Evolutionary conservation across 2,113 vertebrate genomes (phyloP), one percentile per base, ranked within the genome.

Genomic region (Solea senegalensis): DNA sequence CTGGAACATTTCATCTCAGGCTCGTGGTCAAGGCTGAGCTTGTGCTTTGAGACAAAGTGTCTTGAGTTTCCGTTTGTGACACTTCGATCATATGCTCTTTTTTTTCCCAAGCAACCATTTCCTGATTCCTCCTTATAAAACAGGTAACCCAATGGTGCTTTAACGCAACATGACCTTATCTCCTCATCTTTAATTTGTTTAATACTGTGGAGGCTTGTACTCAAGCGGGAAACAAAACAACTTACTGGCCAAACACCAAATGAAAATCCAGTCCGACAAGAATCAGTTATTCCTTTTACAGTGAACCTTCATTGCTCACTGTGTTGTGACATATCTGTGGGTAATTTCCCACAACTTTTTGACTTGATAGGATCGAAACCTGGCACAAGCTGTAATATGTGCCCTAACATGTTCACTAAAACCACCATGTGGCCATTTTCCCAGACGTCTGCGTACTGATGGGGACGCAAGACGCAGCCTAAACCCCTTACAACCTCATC

Each of bases 251-350:
- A 2, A 50, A 69, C 13, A 0, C 15, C 67, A 73, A 40, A 48
- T 10, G 15, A 2, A 83, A 59, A 80, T 82, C 82, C 59, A 64
- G 84, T 87, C 14, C 0, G 41, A 70, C 81, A 9, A 77, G 76
- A 72, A 63, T 68, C 11, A 4, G 39, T 14, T 16, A 3, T 1
- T 21, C 49, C 0, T 0, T 34, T 2, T 14, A 4, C 4, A 46
- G 5, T 44, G 43, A 44, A 44, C 8, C 0, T 12, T 27, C 39
- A 61, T 83, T 86, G 40, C 76, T 69, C 70, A 80, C 57, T 28
- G 0, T 26, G 9, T 12, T 13, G 60, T 26, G 66, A 78, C 63
- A 81, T 41, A 65, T 2, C 0, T 43, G 9, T 50, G 34, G 34
- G 9, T 61, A 28, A 21, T 53, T 64, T 60, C 41, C 41, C 48